Evolutionary conservation across 2,797 vertebrate genomes (phyloP), one percentile per base, ranked within the genome.

Genomic region (Neopelma chrysocephalum): DNA sequence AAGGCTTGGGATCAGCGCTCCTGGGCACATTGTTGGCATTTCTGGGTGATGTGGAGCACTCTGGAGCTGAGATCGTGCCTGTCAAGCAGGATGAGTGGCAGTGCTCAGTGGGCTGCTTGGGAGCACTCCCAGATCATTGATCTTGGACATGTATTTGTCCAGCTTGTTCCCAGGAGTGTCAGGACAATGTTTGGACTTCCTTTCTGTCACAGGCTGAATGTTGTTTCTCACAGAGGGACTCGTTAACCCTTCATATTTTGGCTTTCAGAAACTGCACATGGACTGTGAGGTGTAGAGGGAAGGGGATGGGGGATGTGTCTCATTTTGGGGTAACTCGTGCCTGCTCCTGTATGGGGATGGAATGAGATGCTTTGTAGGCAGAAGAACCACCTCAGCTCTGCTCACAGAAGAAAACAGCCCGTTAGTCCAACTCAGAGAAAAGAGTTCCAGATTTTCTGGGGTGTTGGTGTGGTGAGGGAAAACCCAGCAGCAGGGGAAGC

Each of bases 401-500:
- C n/a, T 85, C 26, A 2, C 29, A 15, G 56, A 38, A 40, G 47
- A 60, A 40, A 61, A 10, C 1, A 53, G 20, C 57, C 45, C 54
- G 12, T 43, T 23, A 2, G 72, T 43, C 15, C n/a, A 15, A 47
- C 6, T 31, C 3, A 1, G 12, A 11, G 15, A 11, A 2, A 17
- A 61, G 27, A 53, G 1, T 15, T 38, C 3, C 50, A 18, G 48
- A 2, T 23, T 3, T 0, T 10, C 1, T 10, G 34, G 36, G 31
- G 1, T 23, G 54, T 15, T 1, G 3, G 6, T 1, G 31, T 14
- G 56, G 54, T 1, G 54, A 16, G 78, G 61, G 34, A 18, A 2
- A 36, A 0, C 15, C 3, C 68, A 7, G 57, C 34, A 8, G 57
- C 43, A 3, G 64, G 27, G 38, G 13, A 21, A 29, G 61, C 61